Conservation (phyloP, 2,113 vertebrate genomes). For the Gymnorhina tibicen region DNA sequence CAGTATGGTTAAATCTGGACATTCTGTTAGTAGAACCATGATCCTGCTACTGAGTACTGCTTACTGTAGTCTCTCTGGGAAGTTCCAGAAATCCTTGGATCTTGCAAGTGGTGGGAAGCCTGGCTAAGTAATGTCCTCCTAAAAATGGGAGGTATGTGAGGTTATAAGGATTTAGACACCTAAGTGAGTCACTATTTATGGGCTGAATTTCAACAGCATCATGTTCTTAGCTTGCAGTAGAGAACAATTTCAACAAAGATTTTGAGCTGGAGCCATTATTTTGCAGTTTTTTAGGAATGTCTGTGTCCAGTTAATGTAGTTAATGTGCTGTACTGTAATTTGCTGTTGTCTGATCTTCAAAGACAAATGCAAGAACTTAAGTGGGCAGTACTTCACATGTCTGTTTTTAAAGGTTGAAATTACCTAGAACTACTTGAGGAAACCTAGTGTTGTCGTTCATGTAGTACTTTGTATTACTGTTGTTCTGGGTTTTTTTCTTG, state of each 20-base stretch:
- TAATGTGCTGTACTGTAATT: neutral
- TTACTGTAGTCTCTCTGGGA: neutral
- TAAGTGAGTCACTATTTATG: neutral
- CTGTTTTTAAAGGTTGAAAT: neutral
- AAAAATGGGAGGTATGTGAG: neutral
- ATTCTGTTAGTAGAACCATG: neutral
- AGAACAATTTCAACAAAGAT: neutral
- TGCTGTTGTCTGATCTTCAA: neutral
- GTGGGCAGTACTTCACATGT: neutral
- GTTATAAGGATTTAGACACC: neutral
- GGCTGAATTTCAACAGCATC: neutral
- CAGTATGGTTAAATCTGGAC: neutral
- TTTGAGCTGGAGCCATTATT: neutral
- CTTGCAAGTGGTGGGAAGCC: neutral
- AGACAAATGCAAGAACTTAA: neutral
- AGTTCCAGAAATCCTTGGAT: neutral
- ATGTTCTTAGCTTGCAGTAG: neutral
- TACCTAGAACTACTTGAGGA: neutral
- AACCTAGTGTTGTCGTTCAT: neutral
- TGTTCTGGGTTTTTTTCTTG: neutral
- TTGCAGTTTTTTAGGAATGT: neutral
- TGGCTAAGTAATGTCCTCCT: neutral
- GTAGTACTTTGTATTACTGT: neutral
- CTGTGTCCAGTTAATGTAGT: neutral
- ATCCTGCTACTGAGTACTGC: neutral